A percentile compares a stretch with the other conserved stretches of the same genome.
Evolutionary conservation across 2,888 invertebrate genomes (phyloP).

Genomic region (Pollenia labialis): DNA sequence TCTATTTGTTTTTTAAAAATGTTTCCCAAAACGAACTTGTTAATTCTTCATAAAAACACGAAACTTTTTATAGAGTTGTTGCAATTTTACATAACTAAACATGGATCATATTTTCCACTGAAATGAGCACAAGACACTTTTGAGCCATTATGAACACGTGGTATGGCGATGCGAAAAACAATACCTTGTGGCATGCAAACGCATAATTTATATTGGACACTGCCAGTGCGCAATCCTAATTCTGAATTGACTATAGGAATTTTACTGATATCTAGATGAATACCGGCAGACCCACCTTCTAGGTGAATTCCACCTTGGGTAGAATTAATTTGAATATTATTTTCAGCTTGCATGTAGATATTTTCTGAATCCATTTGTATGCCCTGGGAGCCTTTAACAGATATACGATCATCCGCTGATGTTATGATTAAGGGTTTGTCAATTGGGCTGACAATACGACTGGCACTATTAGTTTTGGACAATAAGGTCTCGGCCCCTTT

Average conservation of each 20-base stretch:
- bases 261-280: constrained; percentile 89
- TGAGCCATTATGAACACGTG: constrained; percentile 84
- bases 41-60: not conserved
- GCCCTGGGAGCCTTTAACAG: constrained; percentile 92
- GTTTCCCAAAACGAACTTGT: not conserved
- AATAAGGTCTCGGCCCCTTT: constrained; percentile 87
- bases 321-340: constrained; percentile 90
- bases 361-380: constrained; percentile 89
- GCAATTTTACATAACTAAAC: constrained; percentile 74
- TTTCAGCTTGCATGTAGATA: constrained; percentile 90
- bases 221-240: constrained; percentile 83
- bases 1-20: not conserved
- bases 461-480: constrained; percentile 88
- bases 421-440: constrained; percentile 88
- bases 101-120: constrained; percentile 82
- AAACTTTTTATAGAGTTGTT: not conserved
- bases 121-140: constrained; percentile 83
- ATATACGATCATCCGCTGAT: constrained; percentile 87
- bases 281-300: constrained; percentile 89
- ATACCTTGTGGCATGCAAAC: constrained; percentile 96
- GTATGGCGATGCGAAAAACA: constrained; percentile 91
- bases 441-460: constrained; percentile 90
- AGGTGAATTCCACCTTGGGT: constrained; percentile 91
- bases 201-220: constrained; percentile 92
- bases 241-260: constrained; percentile 88